phyloP scores from a whole-genome alignment of 1,140 invertebrate species.

The Homarus americanus region DNA sequence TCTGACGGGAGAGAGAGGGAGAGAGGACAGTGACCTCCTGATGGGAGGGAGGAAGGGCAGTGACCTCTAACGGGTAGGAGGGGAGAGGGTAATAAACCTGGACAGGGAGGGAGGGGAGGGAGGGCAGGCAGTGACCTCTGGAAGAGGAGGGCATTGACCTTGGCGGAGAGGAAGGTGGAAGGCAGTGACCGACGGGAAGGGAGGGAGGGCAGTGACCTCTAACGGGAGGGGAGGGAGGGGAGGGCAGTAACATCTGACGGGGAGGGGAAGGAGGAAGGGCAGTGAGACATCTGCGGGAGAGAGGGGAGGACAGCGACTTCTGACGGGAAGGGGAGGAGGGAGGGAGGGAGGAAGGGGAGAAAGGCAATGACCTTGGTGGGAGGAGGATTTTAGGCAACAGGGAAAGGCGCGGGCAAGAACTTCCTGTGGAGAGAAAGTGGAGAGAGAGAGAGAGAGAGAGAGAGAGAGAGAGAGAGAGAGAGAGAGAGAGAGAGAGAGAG shows the following conservation, averaged over 20 bases:
- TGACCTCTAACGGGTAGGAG: neutral
- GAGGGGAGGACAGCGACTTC: too few relatives aligned
- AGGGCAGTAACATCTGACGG: neutral
- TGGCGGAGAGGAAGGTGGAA: too few relatives aligned
- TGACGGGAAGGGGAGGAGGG: too few relatives aligned
- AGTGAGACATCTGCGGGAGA: neutral
- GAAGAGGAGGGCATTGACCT: too few relatives aligned
- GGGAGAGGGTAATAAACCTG: neutral
- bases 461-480: constrained; percentile 25
- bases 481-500: neutral
- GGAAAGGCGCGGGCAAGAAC: neutral
- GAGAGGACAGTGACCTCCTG: too few relatives aligned
- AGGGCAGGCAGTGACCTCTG: too few relatives aligned
- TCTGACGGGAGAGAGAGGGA: neutral
- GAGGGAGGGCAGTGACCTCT: neutral
- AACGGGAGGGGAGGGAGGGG: neutral
- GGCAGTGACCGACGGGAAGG: neutral
- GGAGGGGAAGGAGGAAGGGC: neutral
- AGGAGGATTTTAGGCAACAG: neutral
- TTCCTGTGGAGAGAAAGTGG: neutral
- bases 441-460: constrained; percentile 4
- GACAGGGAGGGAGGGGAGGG: too few relatives aligned
- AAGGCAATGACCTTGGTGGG: neutral
- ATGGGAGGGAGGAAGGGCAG: neutral
- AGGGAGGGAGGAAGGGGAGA: too few relatives aligned